Evolutionary conservation across 1,140 invertebrate genomes (phyloP).

Genomic region (Nymphalis io): DNA sequence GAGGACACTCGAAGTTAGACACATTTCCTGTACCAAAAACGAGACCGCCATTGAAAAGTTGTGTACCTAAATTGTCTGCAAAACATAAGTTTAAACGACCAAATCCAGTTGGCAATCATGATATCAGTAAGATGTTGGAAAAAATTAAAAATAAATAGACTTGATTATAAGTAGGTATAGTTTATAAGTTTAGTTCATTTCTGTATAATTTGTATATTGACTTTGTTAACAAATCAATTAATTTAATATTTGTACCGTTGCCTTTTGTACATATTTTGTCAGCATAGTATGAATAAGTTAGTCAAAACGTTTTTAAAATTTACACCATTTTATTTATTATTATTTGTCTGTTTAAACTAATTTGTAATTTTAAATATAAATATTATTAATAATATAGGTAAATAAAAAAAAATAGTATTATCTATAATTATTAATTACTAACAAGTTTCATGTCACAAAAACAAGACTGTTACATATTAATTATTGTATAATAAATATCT

Average conservation of each 20-base stretch:
- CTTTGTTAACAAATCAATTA: no score
- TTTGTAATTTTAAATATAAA: neutral
- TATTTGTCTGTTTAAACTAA: neutral
- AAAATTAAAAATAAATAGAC: slow-evolving; percentile 41
- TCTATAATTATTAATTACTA: neutral
- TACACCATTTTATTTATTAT: neutral
- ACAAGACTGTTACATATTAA: slow-evolving; percentile 9
- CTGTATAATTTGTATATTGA: no score
- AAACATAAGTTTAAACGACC: slow-evolving; percentile 62
- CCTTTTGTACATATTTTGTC: no score
- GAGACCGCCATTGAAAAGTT: slow-evolving; percentile 42
- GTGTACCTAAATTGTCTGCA: slow-evolving; percentile 52
- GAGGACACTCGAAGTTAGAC: slow-evolving; percentile 69
- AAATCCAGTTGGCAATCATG: slow-evolving; percentile 44
- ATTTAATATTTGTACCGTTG: no score
- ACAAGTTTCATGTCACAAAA: neutral
- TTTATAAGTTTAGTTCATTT: neutral
- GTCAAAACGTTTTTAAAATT: neutral
- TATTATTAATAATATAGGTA: no score
- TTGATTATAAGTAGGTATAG: no score
- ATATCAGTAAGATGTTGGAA: slow-evolving; percentile 57
- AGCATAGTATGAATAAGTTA: neutral
- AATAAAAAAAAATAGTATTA: neutral
- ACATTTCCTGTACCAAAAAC: slow-evolving; percentile 56
- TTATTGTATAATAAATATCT: neutral